Base-by-base conservation (phyloP, 2,797 vertebrate species). In the Oreochromis grahami region DNA sequence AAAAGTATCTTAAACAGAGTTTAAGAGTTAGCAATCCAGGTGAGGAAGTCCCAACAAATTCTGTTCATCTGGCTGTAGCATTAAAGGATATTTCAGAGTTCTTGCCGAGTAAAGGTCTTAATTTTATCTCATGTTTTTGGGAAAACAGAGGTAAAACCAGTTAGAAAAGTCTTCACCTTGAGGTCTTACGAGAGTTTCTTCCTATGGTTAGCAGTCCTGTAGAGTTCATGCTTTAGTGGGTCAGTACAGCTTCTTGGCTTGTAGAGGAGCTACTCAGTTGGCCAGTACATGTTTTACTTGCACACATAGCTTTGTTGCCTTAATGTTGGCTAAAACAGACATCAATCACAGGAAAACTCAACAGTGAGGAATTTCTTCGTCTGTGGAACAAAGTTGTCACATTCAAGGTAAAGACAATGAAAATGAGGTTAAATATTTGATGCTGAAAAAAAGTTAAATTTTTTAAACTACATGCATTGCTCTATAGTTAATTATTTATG, bases 291-390 rank as follows among this genome's bases (percentile, higher is more conserved):
- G 8, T 41, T 72, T n/a, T 43, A 24, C 34, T 52, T 2, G 12
- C n/a, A 41, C 68, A 19, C 29, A 29, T 70, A 15, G 5, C 0
- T 38, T 63, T 80, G 2, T 76, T 60, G 48, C 87, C 88, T 91
- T 95, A 86, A 94, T 78, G 8, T 5, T 50, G 32, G 11, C 6
- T 29, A 77, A 21, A 60, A 77, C 76, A 96, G 96, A 85, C 90
- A 32, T 95, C 93, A 5, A 88, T 95, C 34, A 93, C 93, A 2
- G 95, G 96, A 63, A 95, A 83, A 88, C 91, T 96, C 41, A 92
- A 91, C 26, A 13, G 55, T 10, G 36, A 78, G 11, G 96, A 96
- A 77, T 95, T 96, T 79, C 3, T 86, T 45, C 81, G 74, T 81
- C 34, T 96, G 60, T 95, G 94, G 94, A 91, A 83, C 12, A 94